Evolutionary conservation across 2,797 vertebrate genomes (phyloP), one percentile per base, ranked within the genome.

Genomic region (Argya squamiceps): DNA sequence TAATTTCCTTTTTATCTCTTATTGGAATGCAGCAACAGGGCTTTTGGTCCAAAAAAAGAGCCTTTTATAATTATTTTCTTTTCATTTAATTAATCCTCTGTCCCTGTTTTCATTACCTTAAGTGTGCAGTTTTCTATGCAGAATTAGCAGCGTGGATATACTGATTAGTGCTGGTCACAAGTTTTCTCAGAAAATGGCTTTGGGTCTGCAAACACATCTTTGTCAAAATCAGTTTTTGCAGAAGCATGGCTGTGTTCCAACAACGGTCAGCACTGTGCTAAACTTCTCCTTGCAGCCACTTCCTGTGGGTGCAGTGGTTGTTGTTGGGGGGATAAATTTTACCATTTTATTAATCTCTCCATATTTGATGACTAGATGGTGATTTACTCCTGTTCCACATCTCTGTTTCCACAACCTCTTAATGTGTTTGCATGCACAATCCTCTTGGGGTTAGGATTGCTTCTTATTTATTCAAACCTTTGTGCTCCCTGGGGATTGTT

Each of bases 401-500:
- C 53, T 60, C 36, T 6, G 4, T 55, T 89, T 87, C 41, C 11
- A 50, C n/a, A 65, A 5, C 15, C 5, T 29, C 16, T 43, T 74
- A 23, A 56, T 53, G 34, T 36, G 29, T 85, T 70, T 77, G 32
- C 78, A 32, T 44, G 23, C 4, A 1, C 1, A 6, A 0, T 81
- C 32, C 80, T 58, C 27, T 0, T 6, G 22, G 62, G 56, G 29
- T 77, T 60, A 6, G 15, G 62, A 18, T 46, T 88, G 15, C 32
- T 80, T 37, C 49, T 84, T 92, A 53, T 84, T 94, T 80, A 37
- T 77, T 84, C 49, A 69, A 36, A 73, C 19, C 37, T 86, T 86
- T 32, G 3, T 52, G 34, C 41, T 74, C 62, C 39, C 11, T 1
- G 1, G 27, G 21, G 49, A 13, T 68, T 21, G 34, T 70, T 47